phyloP scores from a whole-genome alignment of 2,888 invertebrate species.

The Allophyes oxyacanthae region DNA sequence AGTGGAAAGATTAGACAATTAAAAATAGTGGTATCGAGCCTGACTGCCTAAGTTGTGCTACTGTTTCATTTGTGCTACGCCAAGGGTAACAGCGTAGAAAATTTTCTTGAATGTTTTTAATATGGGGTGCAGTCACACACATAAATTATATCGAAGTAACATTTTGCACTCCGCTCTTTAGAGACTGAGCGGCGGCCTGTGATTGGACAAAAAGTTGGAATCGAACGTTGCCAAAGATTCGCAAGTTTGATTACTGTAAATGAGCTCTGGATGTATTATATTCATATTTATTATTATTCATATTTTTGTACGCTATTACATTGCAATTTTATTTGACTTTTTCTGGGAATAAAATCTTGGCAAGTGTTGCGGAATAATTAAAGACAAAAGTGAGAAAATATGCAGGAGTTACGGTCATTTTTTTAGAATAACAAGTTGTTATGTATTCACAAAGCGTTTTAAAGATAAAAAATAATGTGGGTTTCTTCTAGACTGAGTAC shows the following conservation, averaged over 20 bases:
- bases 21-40: too few relatives aligned
- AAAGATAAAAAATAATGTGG: too few relatives aligned
- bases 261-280: constrained; percentile 26
- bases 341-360: constrained; percentile 38
- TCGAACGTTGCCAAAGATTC: constrained; percentile 40
- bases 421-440: constrained; percentile 9
- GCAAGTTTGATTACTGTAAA: constrained; percentile 36
- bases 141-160: constrained; percentile 59
- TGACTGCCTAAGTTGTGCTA: background rate
- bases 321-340: constrained; percentile 23
- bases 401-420: constrained; percentile 26
- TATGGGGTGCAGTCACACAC: constrained; percentile 60
- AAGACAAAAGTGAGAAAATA: constrained; percentile 50
- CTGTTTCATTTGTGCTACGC: constrained; percentile 11
- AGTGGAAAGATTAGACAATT: too few relatives aligned
- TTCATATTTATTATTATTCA: constrained; percentile 43
- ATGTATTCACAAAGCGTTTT: too few relatives aligned
- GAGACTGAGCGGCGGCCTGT: constrained; percentile 11
- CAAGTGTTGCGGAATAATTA: constrained; percentile 39
- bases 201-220: constrained; percentile 39
- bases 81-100: constrained; percentile 37
- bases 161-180: constrained; percentile 32
- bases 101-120: constrained; percentile 65
- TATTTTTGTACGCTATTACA: constrained; percentile 31
- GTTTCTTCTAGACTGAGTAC: too few relatives aligned